Evolutionary conservation across 53 echinoderm and acorn worm genomes (phyloP).

Genomic region (Glandiceps talaboti): DNA sequence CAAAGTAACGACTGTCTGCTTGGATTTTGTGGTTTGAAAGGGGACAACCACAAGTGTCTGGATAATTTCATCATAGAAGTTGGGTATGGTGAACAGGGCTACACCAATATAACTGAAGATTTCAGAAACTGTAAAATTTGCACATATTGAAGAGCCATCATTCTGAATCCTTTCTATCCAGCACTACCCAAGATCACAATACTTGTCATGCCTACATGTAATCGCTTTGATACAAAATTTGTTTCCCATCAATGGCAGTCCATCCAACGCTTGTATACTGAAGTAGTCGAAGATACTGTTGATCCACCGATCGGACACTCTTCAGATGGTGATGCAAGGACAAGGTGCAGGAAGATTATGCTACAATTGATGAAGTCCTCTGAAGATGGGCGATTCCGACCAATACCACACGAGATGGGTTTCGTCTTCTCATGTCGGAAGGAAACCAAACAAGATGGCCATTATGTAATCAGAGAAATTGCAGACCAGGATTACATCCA

Average conservation of each 20-base stretch:
- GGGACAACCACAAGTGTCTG: constrained; percentile 1
- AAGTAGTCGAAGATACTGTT: background rate
- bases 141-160: constrained; percentile 2
- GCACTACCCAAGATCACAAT: constrained; percentile 11
- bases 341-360: constrained; percentile 2
- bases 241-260: constrained; percentile 1
- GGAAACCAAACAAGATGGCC: too few species aligned
- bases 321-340: constrained; percentile 14
- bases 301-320: constrained; percentile 5
- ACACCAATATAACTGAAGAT: background rate
- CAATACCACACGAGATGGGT: background rate
- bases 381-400: constrained; percentile 1
- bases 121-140: constrained; percentile 6
- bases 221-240: constrained; percentile 1
- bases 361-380: background rate
- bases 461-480: background rate
- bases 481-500: constrained; percentile 13
- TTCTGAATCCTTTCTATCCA: constrained; percentile 8
- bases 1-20: background rate
- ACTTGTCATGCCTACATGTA: constrained; percentile 12
- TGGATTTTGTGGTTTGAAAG: background rate
- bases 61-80: background rate
- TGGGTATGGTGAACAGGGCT: background rate
- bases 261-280: background rate
- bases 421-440: constrained; percentile 6